Evolutionary conservation across 2,113 vertebrate species (phyloP).

Genomic region (Etheostoma spectabile): DNA sequence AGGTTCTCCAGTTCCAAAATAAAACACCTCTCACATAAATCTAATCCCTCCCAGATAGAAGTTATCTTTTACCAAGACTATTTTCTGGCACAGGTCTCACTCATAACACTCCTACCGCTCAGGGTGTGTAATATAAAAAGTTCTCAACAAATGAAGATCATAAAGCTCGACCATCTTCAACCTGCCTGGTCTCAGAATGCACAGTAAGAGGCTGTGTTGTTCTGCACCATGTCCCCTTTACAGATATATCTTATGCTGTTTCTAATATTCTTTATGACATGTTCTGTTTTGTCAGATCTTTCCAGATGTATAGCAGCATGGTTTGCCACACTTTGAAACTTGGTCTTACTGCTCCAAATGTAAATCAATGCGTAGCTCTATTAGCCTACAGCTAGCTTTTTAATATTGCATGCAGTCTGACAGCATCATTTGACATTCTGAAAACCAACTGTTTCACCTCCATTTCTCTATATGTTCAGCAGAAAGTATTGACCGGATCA

Average conservation of each 20-base stretch:
- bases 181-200: neutral
- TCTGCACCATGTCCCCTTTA: neutral
- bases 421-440: constrained; percentile 32
- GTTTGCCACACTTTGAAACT: neutral
- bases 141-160: neutral
- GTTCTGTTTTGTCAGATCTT: constrained; percentile 6
- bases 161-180: neutral
- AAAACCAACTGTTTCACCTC: constrained; percentile 33
- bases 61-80: constrained; percentile 14
- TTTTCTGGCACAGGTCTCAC: constrained; percentile 1
- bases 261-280: neutral
- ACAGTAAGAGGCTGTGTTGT: neutral
- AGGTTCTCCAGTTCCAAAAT: constrained; percentile 18
- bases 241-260: neutral
- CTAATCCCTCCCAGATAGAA: constrained; percentile 38
- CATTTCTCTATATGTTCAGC: constrained; percentile 22
- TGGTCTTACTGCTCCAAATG: constrained; percentile 5
- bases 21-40: constrained; percentile 33
- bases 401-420: constrained; percentile 51
- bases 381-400: constrained; percentile 49
- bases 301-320: neutral
- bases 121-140: constrained; percentile 11
- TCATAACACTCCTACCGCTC: neutral
- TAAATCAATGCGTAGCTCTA: neutral
- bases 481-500: constrained; percentile 3